These are phyloP conservation scores for Falco cherrug DNA, from an alignment of 2,797 vertebrate species.

Conservation along the genomic window DNA sequence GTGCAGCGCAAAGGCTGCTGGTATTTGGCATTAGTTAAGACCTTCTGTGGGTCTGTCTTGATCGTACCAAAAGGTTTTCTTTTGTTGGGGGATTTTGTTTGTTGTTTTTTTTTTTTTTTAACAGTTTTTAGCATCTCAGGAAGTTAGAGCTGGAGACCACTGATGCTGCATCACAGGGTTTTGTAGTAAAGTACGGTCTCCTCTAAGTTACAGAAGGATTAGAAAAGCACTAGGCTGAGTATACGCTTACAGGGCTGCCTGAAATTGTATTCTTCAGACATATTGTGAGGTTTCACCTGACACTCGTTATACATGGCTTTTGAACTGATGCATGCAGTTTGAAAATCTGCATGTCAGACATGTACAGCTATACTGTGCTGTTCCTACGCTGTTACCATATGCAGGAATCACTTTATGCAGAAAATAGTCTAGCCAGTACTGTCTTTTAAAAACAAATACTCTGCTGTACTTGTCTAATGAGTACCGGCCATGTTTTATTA, in stretches of 20 bases:
- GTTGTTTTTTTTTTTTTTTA: background rate
- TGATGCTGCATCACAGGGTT: background rate
- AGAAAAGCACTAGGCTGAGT: background rate
- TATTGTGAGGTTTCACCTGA: background rate
- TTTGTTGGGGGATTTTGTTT: background rate
- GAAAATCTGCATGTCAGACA: conserved; percentile 35
- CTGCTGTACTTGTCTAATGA: background rate
- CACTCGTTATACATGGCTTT: background rate
- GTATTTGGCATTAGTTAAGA: background rate
- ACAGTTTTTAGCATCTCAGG: background rate
- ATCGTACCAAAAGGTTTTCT: background rate
- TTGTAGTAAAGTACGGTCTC: background rate
- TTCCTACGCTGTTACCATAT: background rate
- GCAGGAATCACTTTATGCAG: background rate
- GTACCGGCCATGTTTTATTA: background rate
- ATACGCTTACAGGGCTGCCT: background rate
- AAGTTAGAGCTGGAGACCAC: background rate
- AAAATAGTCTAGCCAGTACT: background rate
- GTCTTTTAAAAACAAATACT: conserved; percentile 15
- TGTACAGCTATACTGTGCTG: background rate
- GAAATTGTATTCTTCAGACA: background rate
- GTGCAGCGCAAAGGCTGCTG: background rate
- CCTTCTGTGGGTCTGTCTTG: background rate
- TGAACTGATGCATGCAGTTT: background rate
- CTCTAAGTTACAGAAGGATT: background rate